phyloP scores from a whole-genome alignment of 35 echinoderm and acorn worm genomes.

The Patiria miniata region DNA sequence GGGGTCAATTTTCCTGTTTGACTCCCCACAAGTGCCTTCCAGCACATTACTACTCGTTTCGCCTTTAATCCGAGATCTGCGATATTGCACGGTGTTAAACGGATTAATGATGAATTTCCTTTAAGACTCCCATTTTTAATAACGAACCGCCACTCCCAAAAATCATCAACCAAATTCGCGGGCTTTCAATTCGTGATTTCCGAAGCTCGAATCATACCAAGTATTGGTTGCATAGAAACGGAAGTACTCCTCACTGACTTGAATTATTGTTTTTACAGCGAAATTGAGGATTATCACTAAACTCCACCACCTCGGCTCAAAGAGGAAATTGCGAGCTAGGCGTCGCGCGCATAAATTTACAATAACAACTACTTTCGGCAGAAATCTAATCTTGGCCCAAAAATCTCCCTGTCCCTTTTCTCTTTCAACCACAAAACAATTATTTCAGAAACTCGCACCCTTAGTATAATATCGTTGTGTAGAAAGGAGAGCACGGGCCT shows the following conservation, averaged over 20 bases:
- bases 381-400: not conserved
- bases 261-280: conserved; percentile 19
- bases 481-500: no score
- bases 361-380: conserved; percentile 20
- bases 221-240: conserved; percentile 7
- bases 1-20: conserved; percentile 7
- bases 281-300: not conserved
- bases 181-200: conserved; percentile 21
- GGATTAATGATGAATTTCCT: not conserved
- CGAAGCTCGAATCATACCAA: conserved; percentile 14
- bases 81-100: not conserved
- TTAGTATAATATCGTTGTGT: no score
- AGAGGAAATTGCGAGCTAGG: conserved; percentile 12
- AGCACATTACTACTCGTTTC: conserved; percentile 3
- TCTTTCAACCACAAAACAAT: no score
- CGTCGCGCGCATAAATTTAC: conserved; percentile 12
- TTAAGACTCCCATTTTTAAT: conserved; percentile 4
- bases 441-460: no score
- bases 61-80: not conserved
- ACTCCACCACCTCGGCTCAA: not conserved
- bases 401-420: not conserved
- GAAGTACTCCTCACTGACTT: not conserved
- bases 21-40: not conserved
- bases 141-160: conserved; percentile 1
- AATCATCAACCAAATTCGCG: not conserved